phyloP scores from a whole-genome alignment of 2,888 invertebrate genomes.

The Drosophila colorata region DNA sequence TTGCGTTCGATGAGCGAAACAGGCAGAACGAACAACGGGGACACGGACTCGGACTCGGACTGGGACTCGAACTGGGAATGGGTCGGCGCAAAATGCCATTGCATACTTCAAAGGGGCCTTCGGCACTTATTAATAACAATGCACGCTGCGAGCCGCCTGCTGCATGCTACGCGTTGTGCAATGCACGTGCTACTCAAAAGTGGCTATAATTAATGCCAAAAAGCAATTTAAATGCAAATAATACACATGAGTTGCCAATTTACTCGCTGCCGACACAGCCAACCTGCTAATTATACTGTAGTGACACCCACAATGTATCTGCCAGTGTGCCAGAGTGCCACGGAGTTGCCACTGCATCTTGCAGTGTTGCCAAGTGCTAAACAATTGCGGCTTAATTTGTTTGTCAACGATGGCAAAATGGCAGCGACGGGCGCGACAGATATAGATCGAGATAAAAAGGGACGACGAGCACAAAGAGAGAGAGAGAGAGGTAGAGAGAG shows the following conservation, averaged over 20 bases:
- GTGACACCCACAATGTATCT: conserved; percentile 27
- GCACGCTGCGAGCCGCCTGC: conserved; percentile 15
- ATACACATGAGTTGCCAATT: conserved; percentile 41
- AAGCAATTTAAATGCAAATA: conserved; percentile 54
- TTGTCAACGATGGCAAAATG: conserved; percentile 52
- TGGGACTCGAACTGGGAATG: neutral
- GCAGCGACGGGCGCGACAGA: conserved; percentile 1
- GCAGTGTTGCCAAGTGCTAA: conserved; percentile 41
- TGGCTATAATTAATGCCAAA: conserved; percentile 44
- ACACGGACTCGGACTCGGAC: neutral
- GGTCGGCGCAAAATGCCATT: conserved; percentile 21
- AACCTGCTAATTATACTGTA: conserved; percentile 41
- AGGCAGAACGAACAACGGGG: neutral
- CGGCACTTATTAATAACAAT: conserved; percentile 48
- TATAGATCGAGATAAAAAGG: conserved; percentile 1
- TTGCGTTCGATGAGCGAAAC: conserved; percentile 34
- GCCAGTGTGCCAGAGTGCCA: neutral
- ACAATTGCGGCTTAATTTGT: conserved; percentile 63
- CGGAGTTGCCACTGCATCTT: conserved; percentile 9
- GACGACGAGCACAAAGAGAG: neutral
- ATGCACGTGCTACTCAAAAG: conserved; percentile 37
- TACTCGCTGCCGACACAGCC: conserved; percentile 15
- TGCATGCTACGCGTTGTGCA: conserved; percentile 13
- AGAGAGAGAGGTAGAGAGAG: neutral
- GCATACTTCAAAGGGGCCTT: conserved; percentile 49